Base-by-base conservation (phyloP, 1,140 invertebrate genomes). In the Pararge aegeria region DNA sequence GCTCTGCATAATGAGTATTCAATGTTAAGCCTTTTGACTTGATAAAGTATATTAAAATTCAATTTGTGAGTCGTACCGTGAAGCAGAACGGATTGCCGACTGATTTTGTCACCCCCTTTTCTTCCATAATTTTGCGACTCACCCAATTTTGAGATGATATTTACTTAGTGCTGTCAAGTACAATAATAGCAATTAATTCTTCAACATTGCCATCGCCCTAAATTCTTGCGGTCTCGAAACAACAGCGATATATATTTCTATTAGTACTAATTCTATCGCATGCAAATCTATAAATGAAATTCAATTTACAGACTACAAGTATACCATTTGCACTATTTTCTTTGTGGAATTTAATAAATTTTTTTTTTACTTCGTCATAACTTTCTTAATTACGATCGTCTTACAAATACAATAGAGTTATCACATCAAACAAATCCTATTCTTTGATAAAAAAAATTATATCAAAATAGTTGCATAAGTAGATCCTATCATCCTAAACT, bases 41-140 rank as follows among this genome's bases (percentile, higher is more conserved):
- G 75, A 70, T 75, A 77, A 82, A 82, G 77, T 79, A 83, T 80
- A 84, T 88, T 86, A 88, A 88, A 88, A 86, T 88, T 88, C 83
- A 88, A 88, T 88, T 84, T 86, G 83, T 77, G 76, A 74, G 57
- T 78, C 75, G 71, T 80, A 77, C 83, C 81, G 78, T 85, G 78
- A 84, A 85, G 76, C 76, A 83, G 78, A 83, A 80, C 75, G 74
- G 83, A 85, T 84, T 84, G 80, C 83, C 69, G 64, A 73, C 73
- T 77, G 81, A 81, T 83, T 86, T 75, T 73, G 73, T 85, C 80
- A 78, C 77, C 77, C 76, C 78, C 69, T 80, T 49, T 81, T 83
- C 73, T 83, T 78, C 73, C 75, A 80, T 80, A 83, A 83, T 80
- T 83, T 77, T 68, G 65, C 75, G 73, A 78, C 61, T 85, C 70